A percentile compares a stretch with the other conserved stretches of the same genome.
Evolutionary conservation across 23 tunicate species (phyloP).

Genomic region (Phallusia fumigata): DNA sequence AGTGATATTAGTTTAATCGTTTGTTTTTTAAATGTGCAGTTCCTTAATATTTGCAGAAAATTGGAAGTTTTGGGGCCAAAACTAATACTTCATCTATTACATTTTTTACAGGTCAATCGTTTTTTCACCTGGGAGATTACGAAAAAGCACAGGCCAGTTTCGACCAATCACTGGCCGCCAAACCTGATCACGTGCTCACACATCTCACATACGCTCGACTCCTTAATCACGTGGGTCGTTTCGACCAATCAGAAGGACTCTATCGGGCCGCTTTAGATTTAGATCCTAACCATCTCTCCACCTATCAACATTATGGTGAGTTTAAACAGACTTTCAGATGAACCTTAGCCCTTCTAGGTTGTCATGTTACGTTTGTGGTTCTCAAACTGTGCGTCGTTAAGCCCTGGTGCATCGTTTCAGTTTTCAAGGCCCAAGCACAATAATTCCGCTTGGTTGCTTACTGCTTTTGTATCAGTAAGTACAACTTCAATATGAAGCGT

Average conservation of each 20-base stretch:
- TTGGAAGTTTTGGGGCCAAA: not conserved
- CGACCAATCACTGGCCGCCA: conserved; percentile 42
- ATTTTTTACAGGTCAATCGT: conserved; percentile 54
- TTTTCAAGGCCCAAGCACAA: too few species aligned
- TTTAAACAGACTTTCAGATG: not conserved
- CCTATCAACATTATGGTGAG: conserved; percentile 62
- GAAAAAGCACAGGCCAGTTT: conserved; percentile 62
- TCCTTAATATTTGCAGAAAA: too few species aligned
- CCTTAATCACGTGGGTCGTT: conserved; percentile 16
- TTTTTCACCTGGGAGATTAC: conserved; percentile 33
- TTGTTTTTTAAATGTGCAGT: too few species aligned
- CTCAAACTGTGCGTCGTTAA: too few species aligned
- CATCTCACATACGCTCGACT: conserved; percentile 70
- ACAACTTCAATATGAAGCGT: too few species aligned
- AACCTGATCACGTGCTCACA: conserved; percentile 80
- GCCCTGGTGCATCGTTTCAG: too few species aligned
- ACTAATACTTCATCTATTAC: not conserved
- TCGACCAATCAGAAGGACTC: conserved; percentile 22
- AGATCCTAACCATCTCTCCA: conserved; percentile 27
- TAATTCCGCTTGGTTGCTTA: too few species aligned
- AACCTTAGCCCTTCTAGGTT: too few species aligned
- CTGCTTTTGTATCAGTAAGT: too few species aligned
- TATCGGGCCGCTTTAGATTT: conserved; percentile 41
- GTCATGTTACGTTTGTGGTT: too few species aligned
- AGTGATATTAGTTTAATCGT: too few species aligned